Base-by-base conservation (phyloP, 1,140 invertebrate species). In the Helicorthomorpha holstii region DNA sequence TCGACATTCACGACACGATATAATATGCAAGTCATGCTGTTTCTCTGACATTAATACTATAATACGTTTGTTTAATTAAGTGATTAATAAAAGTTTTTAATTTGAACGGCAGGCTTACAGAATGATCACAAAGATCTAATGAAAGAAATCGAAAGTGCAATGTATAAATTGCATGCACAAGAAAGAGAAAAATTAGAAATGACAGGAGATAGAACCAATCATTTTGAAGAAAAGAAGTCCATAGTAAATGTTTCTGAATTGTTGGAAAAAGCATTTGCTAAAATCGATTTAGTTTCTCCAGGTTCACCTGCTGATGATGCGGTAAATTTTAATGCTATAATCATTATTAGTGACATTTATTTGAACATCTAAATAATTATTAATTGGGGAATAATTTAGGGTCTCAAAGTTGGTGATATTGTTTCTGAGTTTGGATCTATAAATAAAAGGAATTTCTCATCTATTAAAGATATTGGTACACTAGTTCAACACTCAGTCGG, bases 91-190 rank as follows among this genome's bases (percentile, higher is more conserved):
- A 22, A 7, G 44, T 7, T 46, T 19, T 46, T 46, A 46, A 22
- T 10, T 46, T 46, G 7, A 7, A 7, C 4, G 7, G 4, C 19
- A 88, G 84, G 82, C 69, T 68, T 94, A n/a, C 82, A 85, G 69
- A 95, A 92, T 72, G 90, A 95, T 66, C 79, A 85, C 61, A 88
- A 85, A 66, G 72, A 66, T 7, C 49, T 93, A n/a, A 90, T 91
- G 80, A 77, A 78, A 56, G 73, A 80, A 63, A 93, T 96, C 56
- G 88, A 94, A 63, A 67, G 74, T 53, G 80, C 79, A 22, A 64
- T 92, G 3, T 71, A 75, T 55, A 65, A 69, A 38, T 67, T 84
- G 22, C 74, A 76, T 59, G 62, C 60, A 4, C 53, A 62, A 16
- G 60, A 65, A 3, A n/a, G 38, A 12, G 16, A 54, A n/a, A 34